Percentiles rank a stretch among this genome's conserved stretches.
These are phyloP conservation scores for Enteromius treurensis DNA, from an alignment of 2,797 vertebrate species.

Conservation along the genomic window DNA sequence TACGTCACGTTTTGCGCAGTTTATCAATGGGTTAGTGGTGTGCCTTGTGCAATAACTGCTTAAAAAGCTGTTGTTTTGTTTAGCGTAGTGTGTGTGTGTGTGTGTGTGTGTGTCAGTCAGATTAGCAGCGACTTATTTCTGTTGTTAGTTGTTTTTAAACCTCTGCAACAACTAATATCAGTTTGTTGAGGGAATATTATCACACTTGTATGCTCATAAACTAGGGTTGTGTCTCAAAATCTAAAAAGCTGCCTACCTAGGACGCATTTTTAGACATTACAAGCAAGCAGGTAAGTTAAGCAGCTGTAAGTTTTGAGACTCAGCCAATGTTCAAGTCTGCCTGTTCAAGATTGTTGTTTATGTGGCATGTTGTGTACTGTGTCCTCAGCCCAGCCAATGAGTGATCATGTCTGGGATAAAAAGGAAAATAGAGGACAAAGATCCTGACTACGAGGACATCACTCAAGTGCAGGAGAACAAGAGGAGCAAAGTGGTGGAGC, in stretches of 20 bases:
- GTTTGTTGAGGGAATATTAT: background rate
- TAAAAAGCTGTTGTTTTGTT: constrained; percentile 19
- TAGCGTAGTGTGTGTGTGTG: background rate
- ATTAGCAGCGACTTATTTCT: background rate
- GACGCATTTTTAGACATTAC: background rate
- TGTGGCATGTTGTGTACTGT: background rate
- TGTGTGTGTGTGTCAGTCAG: constrained; percentile 5
- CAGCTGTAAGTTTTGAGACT: background rate
- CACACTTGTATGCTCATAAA: background rate
- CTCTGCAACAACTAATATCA: background rate
- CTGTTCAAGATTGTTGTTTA: background rate
- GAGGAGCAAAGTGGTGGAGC: constrained; percentile 87
- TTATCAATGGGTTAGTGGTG: background rate
- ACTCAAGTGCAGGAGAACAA: constrained; percentile 86
- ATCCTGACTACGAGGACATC: constrained; percentile 96
- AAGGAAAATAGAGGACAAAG: constrained; percentile 90
- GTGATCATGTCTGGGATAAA: constrained; percentile 93
- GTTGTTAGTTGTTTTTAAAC: background rate
- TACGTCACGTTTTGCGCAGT: background rate
- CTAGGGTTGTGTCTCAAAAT: background rate
- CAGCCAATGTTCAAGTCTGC: background rate
- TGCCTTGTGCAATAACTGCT: background rate
- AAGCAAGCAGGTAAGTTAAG: background rate
- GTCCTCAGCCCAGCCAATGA: constrained; percentile 15
- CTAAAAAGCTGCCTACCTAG: background rate